Percentiles rank a stretch among this genome's conserved stretches.
These are phyloP conservation scores for Gallinago paraguaiae DNA, from an alignment of 2,113 vertebrate species.

Conservation along the genomic window DNA sequence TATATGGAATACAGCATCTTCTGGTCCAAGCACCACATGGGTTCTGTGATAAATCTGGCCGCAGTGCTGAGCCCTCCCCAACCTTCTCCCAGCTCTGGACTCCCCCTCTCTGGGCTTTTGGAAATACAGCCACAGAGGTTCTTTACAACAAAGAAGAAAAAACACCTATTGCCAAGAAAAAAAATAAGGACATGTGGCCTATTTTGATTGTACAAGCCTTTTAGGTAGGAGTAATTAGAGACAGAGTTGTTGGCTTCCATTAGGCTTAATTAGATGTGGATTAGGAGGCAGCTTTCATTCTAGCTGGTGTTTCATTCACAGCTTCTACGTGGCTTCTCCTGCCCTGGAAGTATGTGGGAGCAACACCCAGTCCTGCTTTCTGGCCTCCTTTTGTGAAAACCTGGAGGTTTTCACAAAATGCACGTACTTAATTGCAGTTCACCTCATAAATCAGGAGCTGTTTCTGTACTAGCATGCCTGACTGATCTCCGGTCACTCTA, in stretches of 20 bases:
- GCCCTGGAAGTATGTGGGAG: background rate
- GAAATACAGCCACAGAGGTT: background rate
- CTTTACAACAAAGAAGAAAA: background rate
- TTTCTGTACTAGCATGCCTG: background rate
- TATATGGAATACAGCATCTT: background rate
- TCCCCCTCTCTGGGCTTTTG: background rate
- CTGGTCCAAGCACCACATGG: background rate
- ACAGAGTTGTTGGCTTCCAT: background rate
- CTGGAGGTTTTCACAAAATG: background rate
- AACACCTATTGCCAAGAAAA: background rate
- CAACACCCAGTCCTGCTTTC: background rate
- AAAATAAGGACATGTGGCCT: background rate
- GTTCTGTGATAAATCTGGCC: background rate
- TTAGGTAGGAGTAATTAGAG: background rate
- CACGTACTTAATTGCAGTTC: background rate
- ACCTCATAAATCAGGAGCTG: background rate
- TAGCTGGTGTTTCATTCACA: no score
- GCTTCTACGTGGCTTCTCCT: background rate
- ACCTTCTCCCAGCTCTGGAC: background rate
- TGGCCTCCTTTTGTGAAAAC: background rate
- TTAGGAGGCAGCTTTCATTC: background rate
- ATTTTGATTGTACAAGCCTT: background rate
- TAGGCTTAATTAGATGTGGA: background rate
- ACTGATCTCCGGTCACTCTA: background rate
- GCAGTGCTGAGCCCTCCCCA: fast-evolving